Conservation (phyloP, 1,140 invertebrate genomes). For the Platorchestia sp. region DNA sequence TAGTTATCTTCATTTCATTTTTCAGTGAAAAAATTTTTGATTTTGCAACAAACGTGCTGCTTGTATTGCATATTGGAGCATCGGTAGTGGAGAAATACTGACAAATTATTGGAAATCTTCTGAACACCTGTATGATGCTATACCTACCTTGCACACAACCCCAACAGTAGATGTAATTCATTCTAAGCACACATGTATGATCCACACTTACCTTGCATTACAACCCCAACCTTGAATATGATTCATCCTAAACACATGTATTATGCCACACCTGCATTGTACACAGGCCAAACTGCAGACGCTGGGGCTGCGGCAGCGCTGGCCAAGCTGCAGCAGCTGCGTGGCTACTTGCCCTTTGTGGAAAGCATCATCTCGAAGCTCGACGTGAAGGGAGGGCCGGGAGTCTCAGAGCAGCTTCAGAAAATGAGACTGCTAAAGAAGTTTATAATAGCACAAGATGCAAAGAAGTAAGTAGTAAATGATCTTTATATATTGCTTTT, state of each 20-base stretch:
- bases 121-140: too few relatives aligned
- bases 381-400: background rate
- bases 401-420: constrained; percentile 11
- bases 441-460: background rate
- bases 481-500: background rate
- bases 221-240: too few relatives aligned
- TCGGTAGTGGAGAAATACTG: too few relatives aligned
- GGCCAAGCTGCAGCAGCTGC: constrained; percentile 14
- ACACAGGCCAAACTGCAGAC: background rate
- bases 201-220: background rate
- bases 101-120: too few relatives aligned
- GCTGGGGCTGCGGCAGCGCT: background rate
- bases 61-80: background rate
- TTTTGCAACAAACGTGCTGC: background rate
- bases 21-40: background rate
- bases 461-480: background rate
- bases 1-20: too few relatives aligned
- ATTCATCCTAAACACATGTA: background rate
- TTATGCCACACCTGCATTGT: background rate
- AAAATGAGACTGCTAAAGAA: constrained; percentile 20
- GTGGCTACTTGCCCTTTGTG: constrained; percentile 11
- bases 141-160: too few relatives aligned
- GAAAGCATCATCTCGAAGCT: constrained; percentile 11
- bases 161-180: too few relatives aligned
- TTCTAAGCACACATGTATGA: too few relatives aligned